Conservation (phyloP, 2,888 invertebrate genomes). For the Nemotelus pantherinus region DNA sequence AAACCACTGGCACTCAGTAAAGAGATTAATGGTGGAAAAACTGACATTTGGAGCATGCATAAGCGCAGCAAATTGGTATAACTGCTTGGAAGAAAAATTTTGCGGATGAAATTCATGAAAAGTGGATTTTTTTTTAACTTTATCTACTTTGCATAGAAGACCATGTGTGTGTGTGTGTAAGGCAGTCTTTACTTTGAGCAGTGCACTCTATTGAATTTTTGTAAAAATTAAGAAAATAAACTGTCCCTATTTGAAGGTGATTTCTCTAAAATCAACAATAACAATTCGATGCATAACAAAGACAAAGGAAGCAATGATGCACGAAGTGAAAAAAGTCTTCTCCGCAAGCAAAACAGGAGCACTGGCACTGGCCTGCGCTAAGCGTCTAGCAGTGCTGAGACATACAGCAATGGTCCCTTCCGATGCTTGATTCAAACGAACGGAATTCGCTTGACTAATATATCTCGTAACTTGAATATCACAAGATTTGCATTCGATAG, state of each 20-base stretch:
- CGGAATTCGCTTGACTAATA: not conserved
- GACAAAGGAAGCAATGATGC: not conserved
- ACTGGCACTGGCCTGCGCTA: not conserved
- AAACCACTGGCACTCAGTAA: too few species aligned
- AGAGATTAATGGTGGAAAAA: too few species aligned
- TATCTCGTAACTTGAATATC: not conserved
- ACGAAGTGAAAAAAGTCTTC: not conserved
- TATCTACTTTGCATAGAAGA: too few species aligned
- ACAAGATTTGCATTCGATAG: not conserved
- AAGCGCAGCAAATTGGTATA: too few species aligned
- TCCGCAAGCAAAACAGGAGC: not conserved
- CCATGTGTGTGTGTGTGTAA: too few species aligned
- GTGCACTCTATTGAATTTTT: not conserved
- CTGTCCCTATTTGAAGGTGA: not conserved
- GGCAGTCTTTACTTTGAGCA: too few species aligned
- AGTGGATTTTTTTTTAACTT: too few species aligned
- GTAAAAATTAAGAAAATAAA: not conserved
- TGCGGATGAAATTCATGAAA: too few species aligned
- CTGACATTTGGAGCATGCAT: too few species aligned
- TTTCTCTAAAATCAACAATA: not conserved
- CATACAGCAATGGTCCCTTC: conserved; percentile 32
- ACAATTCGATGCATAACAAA: not conserved
- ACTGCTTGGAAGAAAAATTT: too few species aligned
- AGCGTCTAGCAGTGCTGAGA: not conserved
- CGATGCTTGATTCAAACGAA: conserved; percentile 17